These are phyloP conservation scores for Bolinopsis microptera DNA, from an alignment of 37 sponge, comb jelly and placozoan genomes.

Conservation along the genomic window DNA sequence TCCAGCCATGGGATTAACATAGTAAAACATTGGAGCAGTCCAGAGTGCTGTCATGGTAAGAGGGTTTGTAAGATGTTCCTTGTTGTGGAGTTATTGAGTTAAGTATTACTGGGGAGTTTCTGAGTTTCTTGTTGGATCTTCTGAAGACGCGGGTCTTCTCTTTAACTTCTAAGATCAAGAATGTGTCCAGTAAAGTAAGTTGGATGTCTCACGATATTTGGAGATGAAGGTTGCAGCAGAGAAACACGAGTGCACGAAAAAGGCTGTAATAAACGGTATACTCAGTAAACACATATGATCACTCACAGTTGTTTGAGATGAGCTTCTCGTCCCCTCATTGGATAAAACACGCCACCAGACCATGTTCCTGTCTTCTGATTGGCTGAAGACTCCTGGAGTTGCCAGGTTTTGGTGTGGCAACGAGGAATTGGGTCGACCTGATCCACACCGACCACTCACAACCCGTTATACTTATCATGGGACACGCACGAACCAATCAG, in stretches of 20 bases:
- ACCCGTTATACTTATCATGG: neutral
- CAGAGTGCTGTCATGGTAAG: conserved; percentile 25
- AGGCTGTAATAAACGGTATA: neutral
- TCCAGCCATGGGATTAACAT: conserved; percentile 1
- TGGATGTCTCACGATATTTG: too few species aligned
- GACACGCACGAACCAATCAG: neutral
- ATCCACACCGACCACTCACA: neutral
- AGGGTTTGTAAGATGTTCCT: neutral
- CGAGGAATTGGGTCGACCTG: neutral
- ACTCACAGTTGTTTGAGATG: neutral
- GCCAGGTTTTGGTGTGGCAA: conserved; percentile 45
- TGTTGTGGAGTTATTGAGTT: neutral
- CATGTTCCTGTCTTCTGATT: neutral
- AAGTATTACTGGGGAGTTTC: too few species aligned
- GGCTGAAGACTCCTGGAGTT: neutral
- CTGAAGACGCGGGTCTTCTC: too few species aligned
- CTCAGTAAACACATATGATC: neutral
- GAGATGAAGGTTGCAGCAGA: neutral
- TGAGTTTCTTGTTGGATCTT: neutral
- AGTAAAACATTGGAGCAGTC: conserved; percentile 44
- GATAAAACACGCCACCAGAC: neutral
- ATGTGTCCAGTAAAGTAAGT: too few species aligned
- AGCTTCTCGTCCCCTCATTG: neutral
- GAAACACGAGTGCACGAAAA: neutral
- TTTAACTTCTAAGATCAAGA: too few species aligned